Percentiles rank a stretch among this genome's conserved stretches.
Conservation (phyloP, 1,140 invertebrate species). For the Anoplolepis gracilipes region DNA sequence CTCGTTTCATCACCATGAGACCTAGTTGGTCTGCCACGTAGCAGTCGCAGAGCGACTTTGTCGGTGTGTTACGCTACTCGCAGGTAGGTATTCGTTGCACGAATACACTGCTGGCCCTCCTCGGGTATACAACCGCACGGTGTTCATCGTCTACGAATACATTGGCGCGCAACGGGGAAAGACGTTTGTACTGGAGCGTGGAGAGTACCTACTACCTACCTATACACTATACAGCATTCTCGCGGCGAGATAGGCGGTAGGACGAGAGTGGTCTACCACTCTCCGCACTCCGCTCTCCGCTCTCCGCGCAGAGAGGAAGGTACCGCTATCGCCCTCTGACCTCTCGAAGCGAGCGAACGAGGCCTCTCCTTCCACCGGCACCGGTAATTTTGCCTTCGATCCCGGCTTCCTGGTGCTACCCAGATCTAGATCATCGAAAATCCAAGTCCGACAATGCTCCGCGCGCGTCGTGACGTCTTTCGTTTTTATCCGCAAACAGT, state of each 20-base stretch:
- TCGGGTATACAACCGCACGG: constrained; percentile 38
- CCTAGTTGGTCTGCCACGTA: constrained; percentile 70
- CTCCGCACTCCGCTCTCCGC: constrained; percentile 69
- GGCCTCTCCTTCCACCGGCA: constrained; percentile 81
- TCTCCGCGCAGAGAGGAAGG: constrained; percentile 76
- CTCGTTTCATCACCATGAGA: constrained; percentile 61
- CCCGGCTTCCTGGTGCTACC: constrained; percentile 82
- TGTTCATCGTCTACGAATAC: constrained; percentile 44
- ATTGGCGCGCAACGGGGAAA: constrained; percentile 52
- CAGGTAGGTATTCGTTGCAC: constrained; percentile 80
- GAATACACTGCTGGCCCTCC: constrained; percentile 66
- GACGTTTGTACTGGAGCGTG: constrained; percentile 70
- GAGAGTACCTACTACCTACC: constrained; percentile 73
- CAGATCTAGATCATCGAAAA: constrained; percentile 81
- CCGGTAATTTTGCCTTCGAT: constrained; percentile 82
- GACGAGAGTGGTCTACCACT: constrained; percentile 73
- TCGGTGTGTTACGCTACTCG: constrained; percentile 64
- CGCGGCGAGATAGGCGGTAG: constrained; percentile 68
- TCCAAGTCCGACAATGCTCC: constrained; percentile 44
- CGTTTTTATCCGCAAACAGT: neutral
- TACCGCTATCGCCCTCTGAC: constrained; percentile 86
- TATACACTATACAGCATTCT: constrained; percentile 68
- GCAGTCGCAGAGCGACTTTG: too few species aligned
- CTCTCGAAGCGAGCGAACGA: constrained; percentile 80
- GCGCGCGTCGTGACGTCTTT: constrained; percentile 36